phyloP scores from a whole-genome alignment of 1,140 invertebrate species.

The Drosophila guanche region DNA sequence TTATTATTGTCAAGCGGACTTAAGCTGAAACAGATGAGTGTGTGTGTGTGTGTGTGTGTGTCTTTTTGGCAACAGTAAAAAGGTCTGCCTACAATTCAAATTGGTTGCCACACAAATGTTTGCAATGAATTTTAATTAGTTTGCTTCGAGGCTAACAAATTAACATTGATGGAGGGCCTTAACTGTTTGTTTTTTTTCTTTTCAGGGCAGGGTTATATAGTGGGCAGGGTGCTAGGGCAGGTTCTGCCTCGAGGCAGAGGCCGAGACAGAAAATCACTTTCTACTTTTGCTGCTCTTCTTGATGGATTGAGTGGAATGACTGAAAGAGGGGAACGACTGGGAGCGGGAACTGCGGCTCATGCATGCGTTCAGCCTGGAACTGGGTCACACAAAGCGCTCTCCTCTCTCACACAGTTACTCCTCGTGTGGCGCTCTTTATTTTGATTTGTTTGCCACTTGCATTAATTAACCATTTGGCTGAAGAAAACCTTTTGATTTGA shows the following conservation, averaged over 20 bases:
- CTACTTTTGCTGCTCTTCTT: conserved; percentile 63
- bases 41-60: not conserved
- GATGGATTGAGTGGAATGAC: conserved; percentile 14
- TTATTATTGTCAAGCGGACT: conserved; percentile 51
- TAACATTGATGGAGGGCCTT: conserved; percentile 60
- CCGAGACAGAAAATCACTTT: conserved; percentile 58
- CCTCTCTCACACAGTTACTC: conserved; percentile 5
- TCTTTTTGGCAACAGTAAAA: conserved; percentile 54
- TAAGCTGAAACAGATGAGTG: conserved; percentile 41
- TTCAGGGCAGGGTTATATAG: conserved; percentile 1
- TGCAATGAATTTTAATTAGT: conserved; percentile 76
- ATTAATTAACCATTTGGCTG: conserved; percentile 70
- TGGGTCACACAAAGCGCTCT: conserved; percentile 52
- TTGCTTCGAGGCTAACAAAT: conserved; percentile 56
- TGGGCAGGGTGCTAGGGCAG: not conserved
- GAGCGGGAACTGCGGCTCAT: conserved; percentile 27
- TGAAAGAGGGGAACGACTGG: conserved; percentile 1
- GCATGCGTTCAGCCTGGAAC: conserved; percentile 55
- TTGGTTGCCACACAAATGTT: conserved; percentile 60
- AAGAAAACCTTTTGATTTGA: conserved; percentile 44
- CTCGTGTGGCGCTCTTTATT: conserved; percentile 54
- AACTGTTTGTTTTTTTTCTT: conserved; percentile 6
- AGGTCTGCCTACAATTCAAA: conserved; percentile 56
- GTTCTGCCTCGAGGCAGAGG: conserved; percentile 33
- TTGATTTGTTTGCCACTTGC: conserved; percentile 66